phyloP scores from a whole-genome alignment of 2,797 vertebrate species.

The Acipenser oxyrinchus region DNA sequence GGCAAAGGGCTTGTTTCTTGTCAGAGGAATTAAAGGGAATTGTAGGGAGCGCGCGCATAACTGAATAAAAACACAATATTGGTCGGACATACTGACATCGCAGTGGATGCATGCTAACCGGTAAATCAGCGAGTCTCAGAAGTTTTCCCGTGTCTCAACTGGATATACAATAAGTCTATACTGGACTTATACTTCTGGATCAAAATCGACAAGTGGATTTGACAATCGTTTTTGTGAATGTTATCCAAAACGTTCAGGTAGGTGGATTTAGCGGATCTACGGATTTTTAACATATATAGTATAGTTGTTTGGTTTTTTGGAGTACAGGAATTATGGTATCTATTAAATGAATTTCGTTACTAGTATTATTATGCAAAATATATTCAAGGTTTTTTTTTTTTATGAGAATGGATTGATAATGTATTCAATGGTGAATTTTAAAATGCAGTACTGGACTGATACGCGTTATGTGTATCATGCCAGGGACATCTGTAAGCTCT shows the following conservation, averaged over 20 bases:
- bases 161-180: slow-evolving; percentile 44
- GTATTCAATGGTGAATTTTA: no score
- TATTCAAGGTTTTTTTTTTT: neutral
- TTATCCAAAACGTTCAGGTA: slow-evolving; percentile 45
- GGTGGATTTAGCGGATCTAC: slow-evolving; percentile 28
- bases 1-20: slow-evolving; percentile 39
- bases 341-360: no score
- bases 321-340: neutral
- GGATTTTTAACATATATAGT: slow-evolving; percentile 17
- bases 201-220: slow-evolving; percentile 6
- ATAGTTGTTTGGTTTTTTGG: neutral
- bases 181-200: slow-evolving; percentile 44
- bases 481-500: no score
- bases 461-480: no score
- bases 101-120: slow-evolving; percentile 19
- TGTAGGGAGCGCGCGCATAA: slow-evolving; percentile 29
- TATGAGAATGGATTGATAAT: no score
- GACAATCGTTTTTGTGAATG: slow-evolving; percentile 33
- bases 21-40: slow-evolving; percentile 38
- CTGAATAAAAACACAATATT: slow-evolving; percentile 40
- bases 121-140: slow-evolving; percentile 30
- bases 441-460: no score
- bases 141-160: slow-evolving; percentile 31
- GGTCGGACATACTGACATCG: slow-evolving; percentile 10
- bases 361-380: no score